phyloP scores from a whole-genome alignment of 2,797 vertebrate genomes.

The Brachyalestes nurse region DNA sequence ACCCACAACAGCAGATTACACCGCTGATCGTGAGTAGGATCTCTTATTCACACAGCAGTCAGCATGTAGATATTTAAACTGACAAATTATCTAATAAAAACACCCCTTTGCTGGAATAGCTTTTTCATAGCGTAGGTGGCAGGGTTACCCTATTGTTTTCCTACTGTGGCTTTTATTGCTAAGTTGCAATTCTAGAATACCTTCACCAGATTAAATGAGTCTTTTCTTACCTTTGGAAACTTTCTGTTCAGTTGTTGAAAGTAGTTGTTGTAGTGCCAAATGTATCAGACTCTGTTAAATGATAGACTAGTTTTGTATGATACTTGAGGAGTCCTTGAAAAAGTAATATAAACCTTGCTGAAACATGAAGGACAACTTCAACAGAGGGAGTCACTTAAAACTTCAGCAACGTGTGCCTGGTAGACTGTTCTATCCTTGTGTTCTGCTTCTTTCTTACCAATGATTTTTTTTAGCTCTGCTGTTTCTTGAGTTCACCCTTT shows the following conservation, averaged over 20 bases:
- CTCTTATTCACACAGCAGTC: neutral
- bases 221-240: neutral
- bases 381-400: slow-evolving; percentile 1
- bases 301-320: slow-evolving; percentile 11
- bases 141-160: neutral
- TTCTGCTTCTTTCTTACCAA: slow-evolving; percentile 1
- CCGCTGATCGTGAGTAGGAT: slow-evolving; percentile 89
- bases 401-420: slow-evolving; percentile 14
- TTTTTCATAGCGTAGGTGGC: neutral
- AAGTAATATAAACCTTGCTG: slow-evolving; percentile 28
- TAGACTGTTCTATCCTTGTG: neutral
- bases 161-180: neutral
- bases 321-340: slow-evolving; percentile 16
- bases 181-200: no score
- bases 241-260: neutral
- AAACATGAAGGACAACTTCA: neutral
- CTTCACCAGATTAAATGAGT: neutral
- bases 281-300: neutral
- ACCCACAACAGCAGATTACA: slow-evolving; percentile 80
- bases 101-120: neutral
- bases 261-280: neutral
- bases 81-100: slow-evolving; percentile 22
- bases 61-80: neutral
- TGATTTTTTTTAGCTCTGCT: slow-evolving; percentile 2
- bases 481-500: neutral